A percentile compares a stretch with the other conserved stretches of the same genome.
phyloP scores from a whole-genome alignment of 2,113 vertebrate genomes.

The Typhlomys cinereus region DNA sequence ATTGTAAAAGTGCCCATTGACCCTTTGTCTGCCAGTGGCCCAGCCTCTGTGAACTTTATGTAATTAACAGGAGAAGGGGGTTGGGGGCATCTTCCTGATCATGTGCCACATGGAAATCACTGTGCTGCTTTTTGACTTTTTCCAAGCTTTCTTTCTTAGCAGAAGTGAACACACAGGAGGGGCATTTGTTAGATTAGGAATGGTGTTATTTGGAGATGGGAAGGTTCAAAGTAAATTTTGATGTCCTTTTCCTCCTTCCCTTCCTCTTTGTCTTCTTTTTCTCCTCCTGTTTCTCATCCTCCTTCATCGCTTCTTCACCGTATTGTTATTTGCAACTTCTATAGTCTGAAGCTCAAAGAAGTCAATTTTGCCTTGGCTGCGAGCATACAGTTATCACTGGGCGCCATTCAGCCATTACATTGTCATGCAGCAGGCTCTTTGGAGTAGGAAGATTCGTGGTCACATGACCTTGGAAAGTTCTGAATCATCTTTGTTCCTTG shows the following conservation, averaged over 20 bases:
- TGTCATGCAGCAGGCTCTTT: not conserved
- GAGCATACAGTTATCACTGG: not conserved
- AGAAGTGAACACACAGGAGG: not conserved
- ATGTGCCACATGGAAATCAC: not conserved
- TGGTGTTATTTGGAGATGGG: not conserved
- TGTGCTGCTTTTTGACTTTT: not conserved
- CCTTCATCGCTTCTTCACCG: not conserved
- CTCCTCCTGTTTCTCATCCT: not conserved
- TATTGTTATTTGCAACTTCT: not conserved
- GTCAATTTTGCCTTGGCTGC: not conserved
- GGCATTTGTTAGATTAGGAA: not conserved
- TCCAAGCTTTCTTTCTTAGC: not conserved
- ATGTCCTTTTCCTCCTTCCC: not conserved
- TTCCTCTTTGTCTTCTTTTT: not conserved
- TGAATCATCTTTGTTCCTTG: not conserved
- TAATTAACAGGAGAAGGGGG: not conserved
- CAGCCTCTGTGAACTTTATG: not conserved
- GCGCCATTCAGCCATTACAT: not conserved
- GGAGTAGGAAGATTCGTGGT: not conserved
- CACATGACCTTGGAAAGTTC: not conserved
- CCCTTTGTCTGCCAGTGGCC: not conserved
- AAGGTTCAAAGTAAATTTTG: conserved; percentile 19
- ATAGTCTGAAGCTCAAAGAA: not conserved
- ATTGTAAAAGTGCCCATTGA: not conserved
- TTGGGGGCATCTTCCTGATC: not conserved